Conservation (phyloP, 2,113 vertebrate species). For the Prunella himalayana region DNA sequence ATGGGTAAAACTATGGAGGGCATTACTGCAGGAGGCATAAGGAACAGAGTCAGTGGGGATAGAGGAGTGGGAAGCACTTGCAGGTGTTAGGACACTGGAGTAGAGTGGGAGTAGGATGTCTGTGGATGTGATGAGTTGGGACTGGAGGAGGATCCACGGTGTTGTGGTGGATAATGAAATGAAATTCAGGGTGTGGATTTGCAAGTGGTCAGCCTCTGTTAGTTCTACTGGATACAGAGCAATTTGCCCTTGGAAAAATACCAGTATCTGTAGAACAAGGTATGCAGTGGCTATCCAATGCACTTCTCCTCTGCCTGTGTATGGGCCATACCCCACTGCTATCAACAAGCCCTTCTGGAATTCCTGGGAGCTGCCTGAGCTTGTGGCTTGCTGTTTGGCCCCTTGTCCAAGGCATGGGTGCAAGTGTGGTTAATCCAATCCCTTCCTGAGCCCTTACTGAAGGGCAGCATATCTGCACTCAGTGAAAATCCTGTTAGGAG, state of each 20-base stretch:
- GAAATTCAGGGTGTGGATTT: background rate
- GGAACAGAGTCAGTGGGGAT: background rate
- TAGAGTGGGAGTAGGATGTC: background rate
- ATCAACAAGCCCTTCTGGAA: background rate
- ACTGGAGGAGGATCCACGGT: background rate
- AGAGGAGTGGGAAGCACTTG: background rate
- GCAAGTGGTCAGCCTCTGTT: background rate
- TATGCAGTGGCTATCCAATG: background rate
- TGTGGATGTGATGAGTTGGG: background rate
- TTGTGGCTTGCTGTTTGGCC: background rate
- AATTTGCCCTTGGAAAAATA: background rate
- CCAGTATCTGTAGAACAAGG: background rate
- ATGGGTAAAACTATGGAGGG: background rate
- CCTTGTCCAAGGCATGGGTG: background rate
- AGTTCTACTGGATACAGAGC: background rate
- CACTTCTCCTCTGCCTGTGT: background rate
- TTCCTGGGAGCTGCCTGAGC: background rate
- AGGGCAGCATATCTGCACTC: background rate
- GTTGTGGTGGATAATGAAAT: background rate
- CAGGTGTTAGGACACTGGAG: background rate
- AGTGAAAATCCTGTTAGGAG: constrained; percentile 51
- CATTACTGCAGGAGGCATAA: background rate
- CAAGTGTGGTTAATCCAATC: background rate
- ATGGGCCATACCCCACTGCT: background rate
- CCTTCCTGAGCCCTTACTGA: background rate